Conservation (phyloP, 92 coral and sea anemone genomes). For the Epizoanthus rinbou region DNA sequence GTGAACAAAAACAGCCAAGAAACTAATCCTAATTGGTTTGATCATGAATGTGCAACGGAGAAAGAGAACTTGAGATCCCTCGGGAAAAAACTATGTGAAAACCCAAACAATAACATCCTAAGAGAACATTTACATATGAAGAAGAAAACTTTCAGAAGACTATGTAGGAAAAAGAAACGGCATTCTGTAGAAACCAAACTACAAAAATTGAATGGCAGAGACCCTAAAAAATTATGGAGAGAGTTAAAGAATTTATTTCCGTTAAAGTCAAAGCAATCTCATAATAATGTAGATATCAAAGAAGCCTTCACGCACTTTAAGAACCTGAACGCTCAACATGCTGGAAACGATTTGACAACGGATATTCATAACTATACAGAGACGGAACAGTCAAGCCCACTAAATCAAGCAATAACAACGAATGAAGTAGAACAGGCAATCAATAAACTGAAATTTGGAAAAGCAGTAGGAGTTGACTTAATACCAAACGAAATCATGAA, state of each 20-base stretch:
- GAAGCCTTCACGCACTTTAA: slow-evolving; percentile 7
- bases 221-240: slow-evolving; percentile 2
- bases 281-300: slow-evolving; percentile 9
- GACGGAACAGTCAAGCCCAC: background rate
- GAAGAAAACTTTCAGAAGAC: slow-evolving; percentile 14
- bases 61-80: slow-evolving; percentile 31
- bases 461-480: slow-evolving; percentile 37
- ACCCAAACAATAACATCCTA: slow-evolving; percentile 21
- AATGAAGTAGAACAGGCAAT: slow-evolving; percentile 11
- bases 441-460: slow-evolving; percentile 10
- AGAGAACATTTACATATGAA: slow-evolving; percentile 17
- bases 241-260: slow-evolving; percentile 15
- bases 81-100: slow-evolving; percentile 2
- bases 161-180: slow-evolving; percentile 19
- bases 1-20: slow-evolving; percentile 15
- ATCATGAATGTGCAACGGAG: slow-evolving; percentile 17
- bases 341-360: slow-evolving; percentile 19
- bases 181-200: slow-evolving; percentile 12
- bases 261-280: slow-evolving; percentile 20
- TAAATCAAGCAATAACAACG: background rate
- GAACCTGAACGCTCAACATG: slow-evolving; percentile 24
- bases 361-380: background rate
- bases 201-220: background rate
- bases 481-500: slow-evolving; percentile 47
- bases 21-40: slow-evolving; percentile 16